phyloP scores from a whole-genome alignment of 2,888 invertebrate species.

The Folsomia candida region DNA sequence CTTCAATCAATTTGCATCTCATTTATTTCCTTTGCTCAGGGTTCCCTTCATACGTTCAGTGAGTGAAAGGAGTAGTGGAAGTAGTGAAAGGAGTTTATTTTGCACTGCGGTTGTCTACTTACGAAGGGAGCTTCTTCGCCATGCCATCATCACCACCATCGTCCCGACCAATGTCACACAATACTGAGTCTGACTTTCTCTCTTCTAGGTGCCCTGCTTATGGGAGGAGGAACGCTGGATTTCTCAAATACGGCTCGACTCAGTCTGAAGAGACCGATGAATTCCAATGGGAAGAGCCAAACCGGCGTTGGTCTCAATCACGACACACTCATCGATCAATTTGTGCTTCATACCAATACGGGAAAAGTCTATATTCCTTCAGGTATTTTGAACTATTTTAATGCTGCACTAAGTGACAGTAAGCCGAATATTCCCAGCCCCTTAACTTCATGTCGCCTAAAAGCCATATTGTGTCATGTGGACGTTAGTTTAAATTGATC shows the following conservation, averaged over 20 bases:
- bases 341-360: slow-evolving; percentile 48
- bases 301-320: slow-evolving; percentile 47
- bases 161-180: not conserved
- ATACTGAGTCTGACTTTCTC: not conserved
- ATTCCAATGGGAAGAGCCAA: slow-evolving; percentile 50
- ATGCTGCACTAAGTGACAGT: not conserved
- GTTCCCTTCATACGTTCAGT: not conserved
- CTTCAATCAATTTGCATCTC: slow-evolving; percentile 19
- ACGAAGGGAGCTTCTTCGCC: not conserved
- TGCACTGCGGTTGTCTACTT: not conserved
- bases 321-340: slow-evolving; percentile 48
- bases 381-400: slow-evolving; percentile 23
- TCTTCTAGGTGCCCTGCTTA: slow-evolving; percentile 46
- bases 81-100: not conserved
- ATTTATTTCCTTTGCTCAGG: slow-evolving; percentile 2
- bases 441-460: not conserved
- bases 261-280: slow-evolving; percentile 49
- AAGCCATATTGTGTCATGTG: not conserved
- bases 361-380: slow-evolving; percentile 51
- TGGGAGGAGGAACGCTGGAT: slow-evolving; percentile 48
- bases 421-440: not conserved
- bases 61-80: not conserved
- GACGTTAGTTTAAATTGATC: not conserved
- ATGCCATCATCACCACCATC: not conserved
- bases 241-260: slow-evolving; percentile 47